Evolutionary conservation across 2,113 vertebrate genomes (phyloP).

Genomic region (Regulus satrapa): DNA sequence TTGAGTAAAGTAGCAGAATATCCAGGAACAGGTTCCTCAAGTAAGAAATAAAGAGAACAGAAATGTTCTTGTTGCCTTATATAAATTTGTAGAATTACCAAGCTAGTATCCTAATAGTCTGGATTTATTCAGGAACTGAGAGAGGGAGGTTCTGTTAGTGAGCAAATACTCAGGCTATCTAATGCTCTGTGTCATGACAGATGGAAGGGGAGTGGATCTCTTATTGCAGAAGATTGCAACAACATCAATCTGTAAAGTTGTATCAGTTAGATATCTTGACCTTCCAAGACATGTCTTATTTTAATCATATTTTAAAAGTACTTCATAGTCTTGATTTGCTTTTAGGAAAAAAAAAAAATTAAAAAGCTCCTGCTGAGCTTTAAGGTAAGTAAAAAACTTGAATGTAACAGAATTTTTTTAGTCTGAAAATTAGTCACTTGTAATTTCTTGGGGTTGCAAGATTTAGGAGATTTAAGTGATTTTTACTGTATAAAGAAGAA

Average conservation of each 20-base stretch:
- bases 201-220: not conserved
- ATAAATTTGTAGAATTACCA: not conserved
- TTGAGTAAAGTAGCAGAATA: not conserved
- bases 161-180: not conserved
- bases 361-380: not conserved
- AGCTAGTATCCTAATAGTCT: not conserved
- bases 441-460: rapidly evolving
- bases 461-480: not conserved
- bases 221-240: not conserved
- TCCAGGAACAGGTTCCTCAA: not conserved
- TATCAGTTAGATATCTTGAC: not conserved
- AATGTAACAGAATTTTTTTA: not conserved
- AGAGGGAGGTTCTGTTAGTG: not conserved
- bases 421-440: not conserved
- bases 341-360: not conserved
- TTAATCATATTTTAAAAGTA: not conserved
- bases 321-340: not conserved
- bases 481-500: not conserved
- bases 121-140: not conserved
- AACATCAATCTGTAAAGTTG: not conserved
- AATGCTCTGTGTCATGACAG: not conserved
- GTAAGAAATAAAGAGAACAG: not conserved
- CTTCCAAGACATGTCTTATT: not conserved
- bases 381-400: not conserved
- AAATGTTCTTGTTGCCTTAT: not conserved